Conservation (phyloP, 1,140 invertebrate genomes). For the Pseudomyrmex concolor region DNA sequence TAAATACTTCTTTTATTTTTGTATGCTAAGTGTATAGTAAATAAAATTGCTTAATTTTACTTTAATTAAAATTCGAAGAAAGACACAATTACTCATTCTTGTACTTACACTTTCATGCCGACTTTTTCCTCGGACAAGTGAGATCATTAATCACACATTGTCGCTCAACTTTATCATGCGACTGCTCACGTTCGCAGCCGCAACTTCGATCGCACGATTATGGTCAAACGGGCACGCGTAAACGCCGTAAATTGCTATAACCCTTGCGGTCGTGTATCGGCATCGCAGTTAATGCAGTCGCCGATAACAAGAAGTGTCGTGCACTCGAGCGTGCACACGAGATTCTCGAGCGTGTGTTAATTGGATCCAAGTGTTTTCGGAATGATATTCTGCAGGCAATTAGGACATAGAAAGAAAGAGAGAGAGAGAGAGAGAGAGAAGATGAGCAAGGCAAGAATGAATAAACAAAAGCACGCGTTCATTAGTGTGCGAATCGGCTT, state of each 20-base stretch:
- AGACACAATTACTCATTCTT: slow-evolving; percentile 21
- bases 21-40: not conserved
- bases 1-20: not conserved
- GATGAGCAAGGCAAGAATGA: not conserved
- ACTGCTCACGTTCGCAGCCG: slow-evolving; percentile 33
- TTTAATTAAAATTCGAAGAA: slow-evolving; percentile 40
- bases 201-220: slow-evolving; percentile 57
- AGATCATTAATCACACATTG: slow-evolving; percentile 57
- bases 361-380: slow-evolving; percentile 37
- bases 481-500: slow-evolving; percentile 11
- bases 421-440: not conserved
- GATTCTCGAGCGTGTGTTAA: slow-evolving; percentile 44
- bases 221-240: slow-evolving; percentile 39
- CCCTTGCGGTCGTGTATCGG: slow-evolving; percentile 50
- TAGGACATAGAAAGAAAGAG: not conserved
- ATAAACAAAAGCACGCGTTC: slow-evolving; percentile 7
- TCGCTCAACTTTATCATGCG: slow-evolving; percentile 51
- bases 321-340: slow-evolving; percentile 25
- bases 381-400: slow-evolving; percentile 24
- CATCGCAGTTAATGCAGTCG: slow-evolving; percentile 51
- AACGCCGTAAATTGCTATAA: slow-evolving; percentile 58
- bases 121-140: not conserved
- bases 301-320: slow-evolving; percentile 59
- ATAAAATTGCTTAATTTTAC: slow-evolving; percentile 5
- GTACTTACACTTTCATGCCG: slow-evolving; percentile 5